These are phyloP conservation scores for Vipera latastei DNA, from an alignment of 2,797 vertebrate species.

Conservation along the genomic window DNA sequence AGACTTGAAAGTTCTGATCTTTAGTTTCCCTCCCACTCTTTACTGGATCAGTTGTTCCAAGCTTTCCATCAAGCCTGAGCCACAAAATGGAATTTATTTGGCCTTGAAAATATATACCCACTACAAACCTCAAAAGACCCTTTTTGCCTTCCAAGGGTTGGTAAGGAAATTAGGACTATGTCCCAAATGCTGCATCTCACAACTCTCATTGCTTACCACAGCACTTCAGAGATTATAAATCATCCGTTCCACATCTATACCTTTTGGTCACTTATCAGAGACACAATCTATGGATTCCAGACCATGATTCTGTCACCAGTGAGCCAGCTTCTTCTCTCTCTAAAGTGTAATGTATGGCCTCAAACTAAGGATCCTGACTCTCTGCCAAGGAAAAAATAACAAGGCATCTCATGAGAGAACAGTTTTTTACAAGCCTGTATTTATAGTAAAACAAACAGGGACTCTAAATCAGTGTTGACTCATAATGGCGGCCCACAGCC, in stretches of 20 bases:
- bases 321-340: neutral
- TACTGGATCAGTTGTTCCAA: neutral
- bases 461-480: constrained; percentile 17
- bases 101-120: neutral
- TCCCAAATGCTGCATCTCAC: neutral
- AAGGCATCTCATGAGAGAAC: neutral
- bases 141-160: neutral
- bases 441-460: constrained; percentile 22
- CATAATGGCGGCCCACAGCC: constrained; percentile 7
- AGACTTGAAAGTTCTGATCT: neutral
- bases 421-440: constrained; percentile 37
- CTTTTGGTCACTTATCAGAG: neutral
- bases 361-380: neutral
- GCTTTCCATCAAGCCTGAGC: neutral
- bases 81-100: constrained; percentile 1
- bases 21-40: neutral
- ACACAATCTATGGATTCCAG: neutral
- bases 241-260: no score
- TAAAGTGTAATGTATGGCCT: neutral
- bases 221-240: neutral
- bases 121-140: neutral
- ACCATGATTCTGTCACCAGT: neutral
- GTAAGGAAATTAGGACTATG: neutral
- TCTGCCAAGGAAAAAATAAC: constrained; percentile 11
- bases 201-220: neutral